Evolutionary conservation across 2,113 vertebrate species (phyloP), one percentile per base, ranked within the genome.

Genomic region (Gymnarchus niloticus): DNA sequence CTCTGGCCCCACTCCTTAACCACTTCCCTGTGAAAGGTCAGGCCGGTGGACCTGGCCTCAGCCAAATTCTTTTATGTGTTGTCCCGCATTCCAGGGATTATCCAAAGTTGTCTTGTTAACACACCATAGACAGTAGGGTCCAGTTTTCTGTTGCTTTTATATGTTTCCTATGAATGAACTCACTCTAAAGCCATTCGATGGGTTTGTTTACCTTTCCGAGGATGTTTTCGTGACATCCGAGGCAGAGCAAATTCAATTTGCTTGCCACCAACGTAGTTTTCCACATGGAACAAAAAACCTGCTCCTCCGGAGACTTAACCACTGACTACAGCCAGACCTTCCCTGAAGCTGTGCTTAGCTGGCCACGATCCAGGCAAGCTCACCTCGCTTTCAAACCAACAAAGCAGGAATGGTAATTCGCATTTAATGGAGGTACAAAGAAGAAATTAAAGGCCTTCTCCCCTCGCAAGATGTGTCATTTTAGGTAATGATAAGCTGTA

Each of bases 401-500:
- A 65, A 81, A 82, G 85, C 85, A 85, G 88, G 89, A 87, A 90
- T 88, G 52, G 83, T 90, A 86, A 81, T 85, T 87, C 83, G 78
- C 81, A 83, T 85, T 77, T 85, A 54, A 85, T 41, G 56, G 10
- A 81, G n/a, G 3, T 54, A 61, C 77, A 83, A 86, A 92, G 88
- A 41, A 41, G 33, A 57, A 88, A 84, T 87, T 83, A 91, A 85
- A 89, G 81, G 81, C 87, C 82, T 89, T 87, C 87, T 80, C 86
- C 41, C 86, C 85, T 90, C 85, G 91, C 87, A 89, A 91, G 93
- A 92, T 93, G 91, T 93, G 89, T 92, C 91, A 94, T 94, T 94
- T 94, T 85, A 87, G 88, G 83, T 94, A 94, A 95, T 94, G 91
- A 94, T 93, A 94, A 94, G 91, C 90, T 84, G 86, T 87, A 86